These are phyloP conservation scores for Zaprionus ornatus DNA, from an alignment of 1,140 invertebrate species.

Conservation along the genomic window DNA sequence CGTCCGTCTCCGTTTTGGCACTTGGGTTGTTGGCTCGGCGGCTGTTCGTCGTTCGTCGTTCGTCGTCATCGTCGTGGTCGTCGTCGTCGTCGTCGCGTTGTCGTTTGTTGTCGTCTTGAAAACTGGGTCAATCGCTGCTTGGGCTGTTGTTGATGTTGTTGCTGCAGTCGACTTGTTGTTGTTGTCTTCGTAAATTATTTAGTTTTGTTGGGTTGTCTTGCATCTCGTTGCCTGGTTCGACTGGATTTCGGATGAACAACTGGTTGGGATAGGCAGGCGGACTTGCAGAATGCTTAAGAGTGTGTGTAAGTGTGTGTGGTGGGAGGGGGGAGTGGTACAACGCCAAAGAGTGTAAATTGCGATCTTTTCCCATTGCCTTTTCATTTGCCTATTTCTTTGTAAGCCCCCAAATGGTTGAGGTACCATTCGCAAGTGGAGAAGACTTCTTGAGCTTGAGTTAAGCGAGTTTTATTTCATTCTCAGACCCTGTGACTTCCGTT, in stretches of 20 bases:
- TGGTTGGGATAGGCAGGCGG: conserved; percentile 19
- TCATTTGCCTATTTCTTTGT: conserved; percentile 64
- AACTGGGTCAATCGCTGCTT: conserved; percentile 82
- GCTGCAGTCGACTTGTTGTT: conserved; percentile 9
- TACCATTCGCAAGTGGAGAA: neutral
- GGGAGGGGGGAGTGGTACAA: neutral
- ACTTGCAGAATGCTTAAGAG: neutral
- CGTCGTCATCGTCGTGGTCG: conserved; percentile 43
- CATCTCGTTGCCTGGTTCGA: conserved; percentile 65
- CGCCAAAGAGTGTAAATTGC: conserved; percentile 71
- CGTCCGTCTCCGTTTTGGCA: conserved; percentile 55
- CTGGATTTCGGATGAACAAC: conserved; percentile 71
- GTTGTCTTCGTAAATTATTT: conserved; percentile 31
- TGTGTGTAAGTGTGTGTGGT: neutral
- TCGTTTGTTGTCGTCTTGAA: conserved; percentile 76
- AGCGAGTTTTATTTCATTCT: conserved; percentile 14
- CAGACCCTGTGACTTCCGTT: conserved; percentile 54
- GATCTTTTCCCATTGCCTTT: conserved; percentile 67
- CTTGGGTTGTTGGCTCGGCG: conserved; percentile 62
- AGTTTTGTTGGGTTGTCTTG: conserved; percentile 62
- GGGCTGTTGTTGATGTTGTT: conserved; percentile 50
- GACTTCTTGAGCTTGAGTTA: neutral
- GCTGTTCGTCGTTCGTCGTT: conserved; percentile 36
- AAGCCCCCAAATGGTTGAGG: conserved; percentile 33
- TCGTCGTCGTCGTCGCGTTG: conserved; percentile 32